Conservation (phyloP, 1,140 invertebrate species). For the Zaprionus taronus region DNA sequence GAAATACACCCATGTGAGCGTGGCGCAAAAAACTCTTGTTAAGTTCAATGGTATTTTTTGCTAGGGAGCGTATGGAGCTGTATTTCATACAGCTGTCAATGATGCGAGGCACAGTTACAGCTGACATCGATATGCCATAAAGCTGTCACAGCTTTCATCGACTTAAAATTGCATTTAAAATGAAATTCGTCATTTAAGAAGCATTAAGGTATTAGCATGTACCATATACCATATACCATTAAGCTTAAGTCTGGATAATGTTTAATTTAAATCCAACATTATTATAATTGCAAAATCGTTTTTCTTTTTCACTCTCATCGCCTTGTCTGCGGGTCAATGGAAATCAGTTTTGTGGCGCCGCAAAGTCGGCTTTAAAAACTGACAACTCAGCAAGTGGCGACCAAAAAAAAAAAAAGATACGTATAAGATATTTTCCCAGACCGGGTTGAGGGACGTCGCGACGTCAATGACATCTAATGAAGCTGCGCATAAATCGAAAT, state of each 20-base stretch:
- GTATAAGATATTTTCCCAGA: neutral
- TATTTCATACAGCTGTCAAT: conserved; percentile 1
- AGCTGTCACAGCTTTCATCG: conserved; percentile 1
- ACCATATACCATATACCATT: neutral
- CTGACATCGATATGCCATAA: neutral
- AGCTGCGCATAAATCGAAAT: conserved; percentile 47
- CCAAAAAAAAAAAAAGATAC: conserved; percentile 10
- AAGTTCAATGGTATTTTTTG: neutral
- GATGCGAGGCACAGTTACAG: neutral
- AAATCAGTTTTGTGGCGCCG: conserved; percentile 43
- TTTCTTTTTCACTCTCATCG: conserved; percentile 2
- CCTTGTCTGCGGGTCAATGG: conserved; percentile 19
- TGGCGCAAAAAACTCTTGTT: neutral
- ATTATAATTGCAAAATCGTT: conserved; percentile 14
- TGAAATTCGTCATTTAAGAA: neutral
- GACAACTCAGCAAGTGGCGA: conserved; percentile 35
- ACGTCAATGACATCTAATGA: conserved; percentile 55
- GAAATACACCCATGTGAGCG: neutral
- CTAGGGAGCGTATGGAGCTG: neutral
- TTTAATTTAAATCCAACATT: neutral
- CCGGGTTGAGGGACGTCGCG: neutral
- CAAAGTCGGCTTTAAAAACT: conserved; percentile 43
- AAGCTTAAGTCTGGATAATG: neutral
- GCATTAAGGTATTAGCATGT: neutral
- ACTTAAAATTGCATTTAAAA: neutral